A percentile compares a stretch with the other conserved stretches of the same genome.
phyloP scores from a whole-genome alignment of 2,888 invertebrate genomes.

The Brenthis hecate region DNA sequence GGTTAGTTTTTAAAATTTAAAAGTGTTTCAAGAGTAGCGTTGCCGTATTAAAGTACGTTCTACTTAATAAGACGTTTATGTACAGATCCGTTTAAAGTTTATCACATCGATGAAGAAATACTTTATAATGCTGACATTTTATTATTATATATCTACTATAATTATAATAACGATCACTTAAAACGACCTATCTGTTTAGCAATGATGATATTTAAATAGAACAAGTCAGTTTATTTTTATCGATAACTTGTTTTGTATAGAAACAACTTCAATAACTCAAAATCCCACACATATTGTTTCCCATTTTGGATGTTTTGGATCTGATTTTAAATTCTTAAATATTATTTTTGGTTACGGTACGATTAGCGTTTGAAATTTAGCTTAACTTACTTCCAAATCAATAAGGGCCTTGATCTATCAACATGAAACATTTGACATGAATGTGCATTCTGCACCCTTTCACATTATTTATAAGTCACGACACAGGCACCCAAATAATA shows the following conservation, averaged over 20 bases:
- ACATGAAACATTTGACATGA: constrained; percentile 40
- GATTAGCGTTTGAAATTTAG: background rate
- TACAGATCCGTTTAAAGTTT: background rate
- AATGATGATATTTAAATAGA: too few relatives aligned
- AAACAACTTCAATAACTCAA: background rate
- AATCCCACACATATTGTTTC: background rate
- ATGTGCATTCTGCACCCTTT: constrained; percentile 47
- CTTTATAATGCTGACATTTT: too few relatives aligned
- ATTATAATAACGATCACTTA: too few relatives aligned
- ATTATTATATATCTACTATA: too few relatives aligned
- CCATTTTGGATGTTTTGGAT: too few relatives aligned
- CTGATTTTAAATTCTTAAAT: too few relatives aligned
- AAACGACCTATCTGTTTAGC: too few relatives aligned
- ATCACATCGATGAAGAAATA: too few relatives aligned
- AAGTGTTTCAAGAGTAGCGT: constrained; percentile 2
- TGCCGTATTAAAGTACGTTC: background rate
- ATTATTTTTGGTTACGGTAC: too few relatives aligned
- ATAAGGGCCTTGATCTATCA: constrained; percentile 65
- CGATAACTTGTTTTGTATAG: background rate
- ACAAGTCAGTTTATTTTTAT: too few relatives aligned
- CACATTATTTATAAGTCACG: constrained; percentile 47
- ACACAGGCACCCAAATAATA: constrained; percentile 19
- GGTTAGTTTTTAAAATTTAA: constrained; percentile 22
- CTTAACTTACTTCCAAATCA: constrained; percentile 18
- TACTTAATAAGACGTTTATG: background rate